Percentiles rank a stretch among this genome's conserved stretches.
Conservation (phyloP, 2,888 invertebrate genomes). For the Eupeodes luniger region DNA sequence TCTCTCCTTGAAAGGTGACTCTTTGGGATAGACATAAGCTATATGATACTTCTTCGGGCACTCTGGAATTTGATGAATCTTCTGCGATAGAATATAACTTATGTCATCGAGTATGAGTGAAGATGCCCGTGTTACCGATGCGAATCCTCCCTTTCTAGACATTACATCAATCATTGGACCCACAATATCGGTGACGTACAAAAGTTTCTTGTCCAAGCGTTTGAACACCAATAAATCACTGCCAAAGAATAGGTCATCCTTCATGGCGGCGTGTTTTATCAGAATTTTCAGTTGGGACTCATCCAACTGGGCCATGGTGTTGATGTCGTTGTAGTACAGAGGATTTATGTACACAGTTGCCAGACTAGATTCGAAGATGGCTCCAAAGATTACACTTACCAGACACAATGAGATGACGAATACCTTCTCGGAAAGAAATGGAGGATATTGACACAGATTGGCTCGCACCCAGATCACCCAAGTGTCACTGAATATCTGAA, state of each 20-base stretch:
- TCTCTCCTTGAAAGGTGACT: conserved; percentile 80
- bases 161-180: conserved; percentile 80
- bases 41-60: conserved; percentile 83
- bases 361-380: conserved; percentile 83
- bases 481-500: conserved; percentile 81
- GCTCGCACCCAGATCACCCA: conserved; percentile 82
- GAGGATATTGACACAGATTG: conserved; percentile 81
- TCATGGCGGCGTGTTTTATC: conserved; percentile 83
- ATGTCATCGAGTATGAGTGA: conserved; percentile 80
- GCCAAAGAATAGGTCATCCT: conserved; percentile 82
- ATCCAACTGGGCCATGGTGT: conserved; percentile 82
- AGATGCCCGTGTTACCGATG: conserved; percentile 81
- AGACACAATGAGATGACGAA: conserved; percentile 82
- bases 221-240: conserved; percentile 81
- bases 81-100: conserved; percentile 80
- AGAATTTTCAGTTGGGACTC: conserved; percentile 80
- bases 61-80: conserved; percentile 82
- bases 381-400: conserved; percentile 83
- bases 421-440: conserved; percentile 82
- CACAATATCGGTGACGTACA: conserved; percentile 79
- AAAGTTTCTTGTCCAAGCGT: conserved; percentile 80
- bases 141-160: conserved; percentile 79
- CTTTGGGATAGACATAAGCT: conserved; percentile 81
- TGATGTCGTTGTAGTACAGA: conserved; percentile 83
- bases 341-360: conserved; percentile 83